Evolutionary conservation across 2,888 invertebrate genomes (phyloP).

Genomic region (Noctuana brunneofusca): DNA sequence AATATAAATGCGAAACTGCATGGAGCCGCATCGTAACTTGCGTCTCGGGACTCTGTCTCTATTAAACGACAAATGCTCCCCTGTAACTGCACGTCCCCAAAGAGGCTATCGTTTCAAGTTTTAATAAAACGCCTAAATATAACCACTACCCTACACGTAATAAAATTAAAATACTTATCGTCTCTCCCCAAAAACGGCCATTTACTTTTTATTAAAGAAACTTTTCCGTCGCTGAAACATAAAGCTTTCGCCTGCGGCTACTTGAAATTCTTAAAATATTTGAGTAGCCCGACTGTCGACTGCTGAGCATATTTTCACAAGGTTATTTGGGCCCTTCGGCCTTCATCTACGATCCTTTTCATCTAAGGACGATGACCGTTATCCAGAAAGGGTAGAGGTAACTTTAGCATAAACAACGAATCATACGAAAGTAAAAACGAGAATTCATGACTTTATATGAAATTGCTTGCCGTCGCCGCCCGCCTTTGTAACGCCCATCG

Average conservation of each 20-base stretch:
- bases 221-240: constrained; percentile 43
- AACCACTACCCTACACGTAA: constrained; percentile 25
- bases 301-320: constrained; percentile 49
- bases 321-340: constrained; percentile 39
- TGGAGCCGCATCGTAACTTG: constrained; percentile 38
- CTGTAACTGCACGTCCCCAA: constrained; percentile 33
- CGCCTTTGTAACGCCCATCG: constrained; percentile 52
- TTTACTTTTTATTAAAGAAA: constrained; percentile 29
- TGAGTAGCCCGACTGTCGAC: constrained; percentile 37
- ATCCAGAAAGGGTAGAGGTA: constrained; percentile 54
- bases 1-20: constrained; percentile 52
- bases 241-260: constrained; percentile 27
- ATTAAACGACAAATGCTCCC: constrained; percentile 48
- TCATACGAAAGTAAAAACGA: constrained; percentile 54
- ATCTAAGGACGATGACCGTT: constrained; percentile 53
- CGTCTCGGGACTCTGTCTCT: constrained; percentile 52
- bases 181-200: constrained; percentile 25
- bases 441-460: constrained; percentile 58
- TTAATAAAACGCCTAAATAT: constrained; percentile 26
- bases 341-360: constrained; percentile 47
- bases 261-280: constrained; percentile 59
- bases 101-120: constrained; percentile 15
- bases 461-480: constrained; percentile 53
- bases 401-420: constrained; percentile 62
- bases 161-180: constrained; percentile 38